Percentiles rank a stretch among this genome's conserved stretches.
Conservation (phyloP, 1,140 invertebrate genomes). For the Atta colombica region DNA sequence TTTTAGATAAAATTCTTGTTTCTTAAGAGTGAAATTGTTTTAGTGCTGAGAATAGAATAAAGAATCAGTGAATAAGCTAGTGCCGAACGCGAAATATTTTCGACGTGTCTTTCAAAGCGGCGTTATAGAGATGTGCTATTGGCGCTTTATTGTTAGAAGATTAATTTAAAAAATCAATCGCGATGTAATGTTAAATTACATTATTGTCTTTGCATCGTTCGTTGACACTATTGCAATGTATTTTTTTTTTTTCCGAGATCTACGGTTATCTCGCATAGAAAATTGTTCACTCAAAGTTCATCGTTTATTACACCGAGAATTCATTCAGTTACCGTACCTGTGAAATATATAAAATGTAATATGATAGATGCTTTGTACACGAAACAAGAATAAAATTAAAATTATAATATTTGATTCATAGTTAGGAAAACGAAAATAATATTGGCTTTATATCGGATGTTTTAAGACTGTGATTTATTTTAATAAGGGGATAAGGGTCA, state of each 20-base stretch:
- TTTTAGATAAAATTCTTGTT: not conserved
- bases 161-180: not conserved
- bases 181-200: not conserved
- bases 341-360: not conserved
- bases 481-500: too few species aligned
- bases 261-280: not conserved
- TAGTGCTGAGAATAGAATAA: not conserved
- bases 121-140: not conserved
- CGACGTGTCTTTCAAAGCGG: not conserved
- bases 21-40: not conserved
- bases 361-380: not conserved
- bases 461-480: not conserved
- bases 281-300: constrained; percentile 15
- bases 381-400: not conserved
- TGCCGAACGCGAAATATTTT: not conserved
- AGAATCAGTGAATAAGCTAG: not conserved
- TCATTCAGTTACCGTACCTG: not conserved
- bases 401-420: not conserved
- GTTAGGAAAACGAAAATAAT: constrained; percentile 11
- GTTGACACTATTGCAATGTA: constrained; percentile 39
- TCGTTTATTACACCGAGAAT: constrained; percentile 24
- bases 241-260: not conserved
- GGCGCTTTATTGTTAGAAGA: not conserved
- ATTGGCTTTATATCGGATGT: not conserved
- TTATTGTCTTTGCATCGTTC: constrained; percentile 16